Evolutionary conservation across 2,888 invertebrate species (phyloP).

Genomic region (Portevinia maculata): DNA sequence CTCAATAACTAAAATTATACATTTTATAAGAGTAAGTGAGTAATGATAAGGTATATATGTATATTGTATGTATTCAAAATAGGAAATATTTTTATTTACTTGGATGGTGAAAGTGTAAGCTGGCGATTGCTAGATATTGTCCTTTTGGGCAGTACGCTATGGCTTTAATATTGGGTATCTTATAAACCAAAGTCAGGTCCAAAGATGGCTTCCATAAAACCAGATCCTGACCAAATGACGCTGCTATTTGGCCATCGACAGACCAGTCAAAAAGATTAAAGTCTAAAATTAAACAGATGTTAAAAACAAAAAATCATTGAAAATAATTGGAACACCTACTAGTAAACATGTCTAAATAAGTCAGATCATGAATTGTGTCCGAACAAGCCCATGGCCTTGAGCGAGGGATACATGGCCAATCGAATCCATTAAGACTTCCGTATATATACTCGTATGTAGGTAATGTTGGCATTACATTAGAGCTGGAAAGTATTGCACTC

Average conservation of each 20-base stretch:
- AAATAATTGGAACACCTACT: conserved; percentile 56
- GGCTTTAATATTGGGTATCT: conserved; percentile 76
- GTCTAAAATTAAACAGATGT: conserved; percentile 65
- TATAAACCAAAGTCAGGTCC: conserved; percentile 79
- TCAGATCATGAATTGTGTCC: conserved; percentile 80
- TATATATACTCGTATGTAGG: conserved; percentile 51
- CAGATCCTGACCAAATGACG: conserved; percentile 80
- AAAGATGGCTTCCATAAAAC: conserved; percentile 79
- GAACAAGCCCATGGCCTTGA: conserved; percentile 77
- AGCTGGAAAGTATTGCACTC: conserved; percentile 3
- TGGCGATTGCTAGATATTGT: conserved; percentile 79
- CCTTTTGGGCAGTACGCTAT: conserved; percentile 80
- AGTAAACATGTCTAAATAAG: conserved; percentile 76
- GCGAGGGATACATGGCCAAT: conserved; percentile 81
- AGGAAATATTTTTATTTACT: conserved; percentile 74
- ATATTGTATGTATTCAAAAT: no score
- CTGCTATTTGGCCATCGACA: conserved; percentile 78
- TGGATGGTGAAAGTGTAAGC: conserved; percentile 76
- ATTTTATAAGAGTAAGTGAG: no score
- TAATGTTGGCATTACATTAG: conserved; percentile 34
- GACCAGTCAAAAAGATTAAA: conserved; percentile 81
- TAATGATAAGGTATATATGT: not conserved
- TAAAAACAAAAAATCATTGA: not conserved
- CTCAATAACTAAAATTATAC: conserved; percentile 77
- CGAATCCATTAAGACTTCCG: conserved; percentile 73